phyloP scores from a whole-genome alignment of 2,113 vertebrate species.

The Calypte anna region DNA sequence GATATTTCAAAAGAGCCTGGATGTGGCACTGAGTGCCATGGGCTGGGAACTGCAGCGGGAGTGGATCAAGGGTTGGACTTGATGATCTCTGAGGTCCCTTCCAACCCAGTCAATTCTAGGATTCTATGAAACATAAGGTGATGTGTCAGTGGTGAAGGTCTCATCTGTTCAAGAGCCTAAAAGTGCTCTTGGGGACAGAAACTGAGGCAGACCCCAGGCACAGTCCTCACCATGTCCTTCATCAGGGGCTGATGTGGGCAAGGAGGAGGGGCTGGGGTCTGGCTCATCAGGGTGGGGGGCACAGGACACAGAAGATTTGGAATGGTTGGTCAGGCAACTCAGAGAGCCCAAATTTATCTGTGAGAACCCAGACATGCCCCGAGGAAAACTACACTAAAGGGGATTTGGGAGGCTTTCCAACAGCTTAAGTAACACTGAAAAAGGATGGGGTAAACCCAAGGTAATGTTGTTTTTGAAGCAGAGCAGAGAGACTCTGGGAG shows the following conservation, averaged over 20 bases:
- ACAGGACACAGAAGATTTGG: not conserved
- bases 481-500: not conserved
- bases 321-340: not conserved
- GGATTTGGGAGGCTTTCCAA: not conserved
- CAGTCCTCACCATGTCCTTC: fast-evolving
- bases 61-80: no score
- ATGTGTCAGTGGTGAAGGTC: fast-evolving
- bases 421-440: not conserved
- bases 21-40: no score
- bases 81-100: no score
- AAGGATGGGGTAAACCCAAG: not conserved
- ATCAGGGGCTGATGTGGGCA: not conserved
- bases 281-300: not conserved
- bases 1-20: no score
- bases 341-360: not conserved
- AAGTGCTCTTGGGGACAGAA: not conserved
- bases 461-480: not conserved
- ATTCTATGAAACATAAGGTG: not conserved
- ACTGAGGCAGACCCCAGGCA: not conserved
- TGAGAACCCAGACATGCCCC: not conserved
- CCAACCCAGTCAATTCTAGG: no score
- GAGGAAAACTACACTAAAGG: not conserved
- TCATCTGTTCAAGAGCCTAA: not conserved
- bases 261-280: not conserved
- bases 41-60: no score